Evolutionary conservation across 64 coral and sea anemone genomes (phyloP), one percentile per base, ranked within the genome.

Genomic region (Cladopsammia gracilis): DNA sequence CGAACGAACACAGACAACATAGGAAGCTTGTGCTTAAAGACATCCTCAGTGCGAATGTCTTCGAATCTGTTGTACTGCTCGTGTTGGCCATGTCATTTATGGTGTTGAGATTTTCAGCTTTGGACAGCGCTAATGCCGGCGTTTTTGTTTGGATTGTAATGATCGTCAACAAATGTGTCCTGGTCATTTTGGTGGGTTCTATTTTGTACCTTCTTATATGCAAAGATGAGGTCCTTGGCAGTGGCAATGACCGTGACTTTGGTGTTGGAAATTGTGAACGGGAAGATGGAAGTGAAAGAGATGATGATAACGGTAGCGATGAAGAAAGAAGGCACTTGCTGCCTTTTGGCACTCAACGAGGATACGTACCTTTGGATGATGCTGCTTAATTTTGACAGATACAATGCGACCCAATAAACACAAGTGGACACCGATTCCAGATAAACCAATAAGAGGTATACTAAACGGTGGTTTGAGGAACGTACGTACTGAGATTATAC

Each of bases 71-170:
- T 10, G 70, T 66, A 7, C 20, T 66, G 3, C 62, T 66, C 20
- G 62, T 66, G 15, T 22, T 66, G 14, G 13, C 62, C 62, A 66
- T 66, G 62, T 66, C 62, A 7, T 20, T 78, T 78, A 78, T 10
- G 10, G 10, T 19, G n/a, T 5, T 22, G n/a, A 24, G 52, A 43
- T 77, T 89, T 62, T 58, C 87, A 48, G 72, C 25, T 16, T 19
- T 89, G 52, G 87, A 73, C 56, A 89, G 45, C 42, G 61, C 10
- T 0, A 65, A 64, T n/a, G 15, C 43, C 16, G 56, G 3, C 6
- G n/a, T 60, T 50, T 2, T 89, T 3, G 56, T 89, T 75, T 4
- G 87, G 87, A 7, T 89, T 57, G 18, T 78, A 58, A 77, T 65
- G 7, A 77, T 67, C 3, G 70, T 70, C 0, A 59, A 77, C 5